Conservation (phyloP, 1,140 invertebrate species). For the Oryctes rhinoceros region DNA sequence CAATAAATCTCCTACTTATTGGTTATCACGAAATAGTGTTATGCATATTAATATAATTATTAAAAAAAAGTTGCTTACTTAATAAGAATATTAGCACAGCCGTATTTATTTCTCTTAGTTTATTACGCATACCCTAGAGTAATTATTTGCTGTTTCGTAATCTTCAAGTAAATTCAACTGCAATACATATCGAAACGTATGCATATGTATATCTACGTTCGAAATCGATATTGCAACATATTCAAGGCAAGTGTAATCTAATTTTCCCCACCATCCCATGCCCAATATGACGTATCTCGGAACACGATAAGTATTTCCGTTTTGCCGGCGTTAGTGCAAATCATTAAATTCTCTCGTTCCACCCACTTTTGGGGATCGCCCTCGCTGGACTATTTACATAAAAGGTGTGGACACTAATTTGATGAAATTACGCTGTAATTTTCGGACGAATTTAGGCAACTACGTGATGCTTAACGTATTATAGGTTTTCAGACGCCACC, state of each 20-base stretch:
- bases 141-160: too few relatives aligned
- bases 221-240: not conserved
- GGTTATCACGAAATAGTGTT: too few relatives aligned
- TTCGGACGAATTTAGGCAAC: conserved; percentile 17
- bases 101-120: too few relatives aligned
- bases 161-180: too few relatives aligned
- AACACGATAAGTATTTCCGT: not conserved
- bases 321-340: not conserved
- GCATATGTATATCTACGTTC: too few relatives aligned
- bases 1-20: too few relatives aligned
- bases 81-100: too few relatives aligned
- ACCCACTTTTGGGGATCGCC: not conserved
- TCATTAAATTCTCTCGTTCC: not conserved
- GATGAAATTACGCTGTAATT: conserved; percentile 28
- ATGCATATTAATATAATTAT: too few relatives aligned
- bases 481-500: not conserved
- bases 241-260: not conserved
- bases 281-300: not conserved
- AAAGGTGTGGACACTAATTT: conserved; percentile 24
- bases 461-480: not conserved
- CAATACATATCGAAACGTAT: too few relatives aligned
- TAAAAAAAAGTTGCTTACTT: too few relatives aligned
- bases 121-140: too few relatives aligned
- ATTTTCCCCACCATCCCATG: not conserved
- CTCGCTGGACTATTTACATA: conserved; percentile 9